Percentiles rank a stretch among this genome's conserved stretches.
Evolutionary conservation across 2,113 vertebrate species (phyloP).

Genomic region (Esox niger): DNA sequence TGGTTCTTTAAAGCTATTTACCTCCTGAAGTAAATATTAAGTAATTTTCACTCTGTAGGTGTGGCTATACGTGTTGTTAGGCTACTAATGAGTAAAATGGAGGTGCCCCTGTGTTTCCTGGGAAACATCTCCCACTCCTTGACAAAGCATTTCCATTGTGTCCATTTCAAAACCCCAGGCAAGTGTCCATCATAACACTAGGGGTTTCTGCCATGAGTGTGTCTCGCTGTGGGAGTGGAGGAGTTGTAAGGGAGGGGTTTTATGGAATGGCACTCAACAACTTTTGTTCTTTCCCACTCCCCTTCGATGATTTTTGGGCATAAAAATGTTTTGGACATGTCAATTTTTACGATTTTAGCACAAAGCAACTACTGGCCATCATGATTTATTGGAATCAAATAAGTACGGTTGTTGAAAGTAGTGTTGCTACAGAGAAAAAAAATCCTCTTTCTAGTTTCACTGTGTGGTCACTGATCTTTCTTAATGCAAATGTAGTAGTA

Average conservation of each 20-base stretch:
- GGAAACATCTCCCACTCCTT: slow-evolving; percentile 23
- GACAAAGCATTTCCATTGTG: background rate
- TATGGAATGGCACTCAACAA: background rate
- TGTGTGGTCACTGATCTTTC: background rate
- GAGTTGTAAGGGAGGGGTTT: background rate
- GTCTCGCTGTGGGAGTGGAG: slow-evolving; percentile 9
- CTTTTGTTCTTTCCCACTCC: background rate
- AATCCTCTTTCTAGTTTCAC: background rate
- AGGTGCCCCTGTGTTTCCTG: slow-evolving; percentile 17
- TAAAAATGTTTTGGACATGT: no score
- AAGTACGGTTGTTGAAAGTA: no score
- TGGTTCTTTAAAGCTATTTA: background rate
- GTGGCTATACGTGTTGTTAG: slow-evolving; percentile 11
- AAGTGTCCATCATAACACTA: slow-evolving; percentile 37
- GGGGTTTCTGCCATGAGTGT: slow-evolving; percentile 17
- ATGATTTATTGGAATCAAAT: no score
- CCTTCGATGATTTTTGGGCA: no score
- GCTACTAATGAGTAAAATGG: slow-evolving; percentile 34
- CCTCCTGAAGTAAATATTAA: background rate
- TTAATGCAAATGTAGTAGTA: no score
- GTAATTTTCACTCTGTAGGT: background rate
- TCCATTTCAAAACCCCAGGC: slow-evolving; percentile 24
- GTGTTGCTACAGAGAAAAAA: no score
- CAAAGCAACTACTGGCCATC: no score
- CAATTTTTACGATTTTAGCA: no score